Base-by-base conservation (phyloP, 2,888 invertebrate genomes). In the Mechanitis mazaeus region DNA sequence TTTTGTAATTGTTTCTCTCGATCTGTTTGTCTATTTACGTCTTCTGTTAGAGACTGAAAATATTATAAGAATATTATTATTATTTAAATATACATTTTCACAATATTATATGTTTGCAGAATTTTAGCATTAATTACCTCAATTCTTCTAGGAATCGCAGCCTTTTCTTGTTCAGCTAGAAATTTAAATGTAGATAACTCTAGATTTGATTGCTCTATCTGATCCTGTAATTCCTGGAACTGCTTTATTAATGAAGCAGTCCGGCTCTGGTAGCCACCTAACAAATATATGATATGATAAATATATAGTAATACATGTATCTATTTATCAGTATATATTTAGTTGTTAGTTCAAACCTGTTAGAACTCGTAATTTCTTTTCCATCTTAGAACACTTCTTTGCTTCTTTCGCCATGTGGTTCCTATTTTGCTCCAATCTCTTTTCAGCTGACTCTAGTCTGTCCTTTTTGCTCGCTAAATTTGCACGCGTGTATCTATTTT, bases 341-440 rank as follows among this genome's bases (percentile, higher is more conserved):
- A 5, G 1, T 35, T 35, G 42, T 42, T 7, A 11, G 20, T 33
- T 45, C 55, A 61, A 67, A 87, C 89, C 98, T 3, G 98, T 95
- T n/a, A 99, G 91, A 61, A 99, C 95, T 85, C 98, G 95, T 35
- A 99, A 87, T 86, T 98, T 99, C 84, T 98, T 99, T 84, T 99
- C 99, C 92, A 98, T 95, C 87, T 98, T 99, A 0, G 97, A 97
- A 58, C 99, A 98, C 63, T 95, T 93, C 84, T 98, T 99, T 0
- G 99, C 98, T 84, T 99, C 97, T 69, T 95, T 95, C 0, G 97
- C 96, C 99, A 99, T 99, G 84, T 98, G 98, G 64, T 93, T 93
- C 68, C 98, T 92, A 83, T 99, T 98, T 79, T 95, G 95, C 83
- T 99, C 98, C 45, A 99, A 85, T 66, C 96, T 91, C 75, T 98